Conservation (phyloP, 2,113 vertebrate species). For the Peucedramus taeniatus region DNA sequence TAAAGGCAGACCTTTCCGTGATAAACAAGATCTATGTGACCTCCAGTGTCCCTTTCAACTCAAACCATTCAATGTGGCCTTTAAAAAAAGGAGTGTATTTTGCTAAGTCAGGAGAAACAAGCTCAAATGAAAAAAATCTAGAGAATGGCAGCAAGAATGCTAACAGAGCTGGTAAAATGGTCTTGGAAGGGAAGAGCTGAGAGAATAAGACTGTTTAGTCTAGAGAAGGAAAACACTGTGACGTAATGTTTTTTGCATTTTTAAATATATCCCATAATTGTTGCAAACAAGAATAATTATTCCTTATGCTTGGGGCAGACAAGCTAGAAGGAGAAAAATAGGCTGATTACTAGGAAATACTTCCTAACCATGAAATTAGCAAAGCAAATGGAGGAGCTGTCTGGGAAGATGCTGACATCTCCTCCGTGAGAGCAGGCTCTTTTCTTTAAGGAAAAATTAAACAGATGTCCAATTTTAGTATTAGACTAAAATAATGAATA, state of each 20-base stretch:
- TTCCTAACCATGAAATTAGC: background rate
- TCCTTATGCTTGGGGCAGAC: background rate
- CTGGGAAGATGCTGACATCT: background rate
- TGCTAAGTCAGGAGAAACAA: background rate
- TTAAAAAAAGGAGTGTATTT: background rate
- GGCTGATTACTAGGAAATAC: background rate
- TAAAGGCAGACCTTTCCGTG: background rate
- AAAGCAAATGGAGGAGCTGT: background rate
- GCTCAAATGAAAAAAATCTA: background rate
- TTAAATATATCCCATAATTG: background rate
- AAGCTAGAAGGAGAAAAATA: background rate
- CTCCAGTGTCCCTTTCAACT: background rate
- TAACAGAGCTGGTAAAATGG: background rate
- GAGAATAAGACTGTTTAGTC: background rate
- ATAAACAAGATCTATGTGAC: background rate
- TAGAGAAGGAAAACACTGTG: background rate
- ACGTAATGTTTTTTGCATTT: background rate
- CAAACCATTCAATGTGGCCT: background rate
- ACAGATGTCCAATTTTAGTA: background rate
- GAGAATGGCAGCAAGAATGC: background rate
- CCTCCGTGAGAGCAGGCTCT: accelerated
- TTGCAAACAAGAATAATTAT: background rate
- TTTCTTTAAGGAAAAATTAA: background rate
- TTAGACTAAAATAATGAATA: background rate
- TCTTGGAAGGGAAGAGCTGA: background rate